Conservation (phyloP, 2,113 vertebrate genomes). For the cattle (Bos taurus) region DNA sequence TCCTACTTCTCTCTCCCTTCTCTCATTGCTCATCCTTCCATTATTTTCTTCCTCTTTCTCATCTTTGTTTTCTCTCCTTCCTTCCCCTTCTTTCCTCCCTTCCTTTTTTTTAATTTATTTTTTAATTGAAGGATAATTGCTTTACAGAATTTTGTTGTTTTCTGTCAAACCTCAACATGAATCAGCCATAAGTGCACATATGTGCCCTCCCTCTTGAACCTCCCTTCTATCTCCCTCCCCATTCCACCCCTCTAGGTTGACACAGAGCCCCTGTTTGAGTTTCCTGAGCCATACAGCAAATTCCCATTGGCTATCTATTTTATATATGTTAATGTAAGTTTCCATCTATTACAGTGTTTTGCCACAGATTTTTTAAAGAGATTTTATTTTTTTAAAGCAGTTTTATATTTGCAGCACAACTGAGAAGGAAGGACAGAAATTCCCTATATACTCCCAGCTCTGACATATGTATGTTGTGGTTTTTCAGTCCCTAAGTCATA, state of each 20-base stretch:
- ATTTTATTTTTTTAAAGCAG: neutral
- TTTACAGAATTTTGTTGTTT: neutral
- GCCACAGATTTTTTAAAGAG: neutral
- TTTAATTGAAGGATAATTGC: neutral
- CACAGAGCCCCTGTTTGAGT: neutral
- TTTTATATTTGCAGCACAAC: neutral
- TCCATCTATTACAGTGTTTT: neutral
- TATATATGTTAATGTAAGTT: neutral
- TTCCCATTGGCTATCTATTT: neutral
- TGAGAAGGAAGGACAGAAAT: neutral
- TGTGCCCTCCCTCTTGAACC: neutral
- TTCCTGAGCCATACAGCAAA: neutral
- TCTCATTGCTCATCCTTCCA: neutral
- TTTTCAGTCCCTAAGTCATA: neutral
- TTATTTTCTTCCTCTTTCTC: neutral
- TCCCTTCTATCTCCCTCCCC: neutral
- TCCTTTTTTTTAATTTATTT: neutral
- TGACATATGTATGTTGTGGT: neutral
- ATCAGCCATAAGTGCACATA: neutral
- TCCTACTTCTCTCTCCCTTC: neutral
- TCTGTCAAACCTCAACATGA: neutral
- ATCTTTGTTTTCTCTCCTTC: neutral
- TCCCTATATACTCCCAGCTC: too few relatives aligned
- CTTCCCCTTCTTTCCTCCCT: too few relatives aligned
- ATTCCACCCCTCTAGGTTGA: neutral